phyloP scores from a whole-genome alignment of 1,140 invertebrate genomes.

The Polyergus mexicanus region DNA sequence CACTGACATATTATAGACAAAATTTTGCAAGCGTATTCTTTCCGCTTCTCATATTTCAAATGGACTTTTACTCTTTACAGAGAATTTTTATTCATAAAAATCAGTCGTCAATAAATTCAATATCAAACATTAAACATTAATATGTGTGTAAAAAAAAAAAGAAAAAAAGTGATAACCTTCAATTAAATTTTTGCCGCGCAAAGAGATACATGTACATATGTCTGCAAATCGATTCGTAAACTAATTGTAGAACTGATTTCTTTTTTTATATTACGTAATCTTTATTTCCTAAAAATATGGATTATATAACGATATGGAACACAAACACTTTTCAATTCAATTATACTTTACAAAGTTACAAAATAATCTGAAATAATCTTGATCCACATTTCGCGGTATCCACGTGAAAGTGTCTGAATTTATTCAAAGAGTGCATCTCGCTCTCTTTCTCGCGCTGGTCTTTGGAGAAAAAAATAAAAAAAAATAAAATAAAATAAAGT shows the following conservation, averaged over 20 bases:
- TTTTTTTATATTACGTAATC: not conserved
- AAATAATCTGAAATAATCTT: not conserved
- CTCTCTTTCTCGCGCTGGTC: not conserved
- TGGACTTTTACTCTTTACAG: no score
- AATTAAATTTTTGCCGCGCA: not conserved
- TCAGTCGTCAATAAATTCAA: no score
- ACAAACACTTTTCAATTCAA: not conserved
- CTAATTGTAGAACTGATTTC: not conserved
- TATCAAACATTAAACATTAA: no score
- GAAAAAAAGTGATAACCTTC: not conserved
- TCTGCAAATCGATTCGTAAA: not conserved
- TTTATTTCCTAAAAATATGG: not conserved
- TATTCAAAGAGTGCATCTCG: constrained; percentile 19
- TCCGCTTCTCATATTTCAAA: not conserved
- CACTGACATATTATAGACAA: not conserved
- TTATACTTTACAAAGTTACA: constrained; percentile 16
- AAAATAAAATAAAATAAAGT: no score
- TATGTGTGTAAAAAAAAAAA: no score
- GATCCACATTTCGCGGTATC: not conserved
- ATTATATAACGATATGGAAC: not conserved
- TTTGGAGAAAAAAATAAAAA: constrained; percentile 26
- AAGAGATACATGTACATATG: not conserved
- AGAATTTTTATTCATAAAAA: no score
- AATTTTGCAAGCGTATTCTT: not conserved
- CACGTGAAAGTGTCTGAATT: constrained; percentile 28